phyloP scores from a whole-genome alignment of 2,888 invertebrate genomes.

The Orchestes rusci region DNA sequence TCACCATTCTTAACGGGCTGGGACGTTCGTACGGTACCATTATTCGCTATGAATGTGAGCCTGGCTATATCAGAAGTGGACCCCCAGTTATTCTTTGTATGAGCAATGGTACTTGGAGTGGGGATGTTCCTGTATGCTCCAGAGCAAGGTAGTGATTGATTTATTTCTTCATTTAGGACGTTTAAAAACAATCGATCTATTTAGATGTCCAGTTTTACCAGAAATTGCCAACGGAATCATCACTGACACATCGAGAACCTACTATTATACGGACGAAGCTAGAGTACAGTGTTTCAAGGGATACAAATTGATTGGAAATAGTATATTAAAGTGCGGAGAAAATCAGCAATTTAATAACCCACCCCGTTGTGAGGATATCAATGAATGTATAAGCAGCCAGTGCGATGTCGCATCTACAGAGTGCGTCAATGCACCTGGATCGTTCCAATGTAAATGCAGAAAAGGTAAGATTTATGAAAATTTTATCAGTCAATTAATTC shows the following conservation, averaged over 20 bases:
- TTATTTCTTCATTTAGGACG: no score
- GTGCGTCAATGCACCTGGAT: constrained; percentile 81
- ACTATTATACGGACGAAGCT: constrained; percentile 84
- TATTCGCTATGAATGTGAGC: constrained; percentile 85
- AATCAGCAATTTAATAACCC: constrained; percentile 75
- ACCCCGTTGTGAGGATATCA: constrained; percentile 86
- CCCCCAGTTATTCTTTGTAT: constrained; percentile 88
- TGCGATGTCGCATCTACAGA: constrained; percentile 87
- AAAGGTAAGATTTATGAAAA: constrained; percentile 41
- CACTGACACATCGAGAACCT: constrained; percentile 67
- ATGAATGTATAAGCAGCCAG: constrained; percentile 82
- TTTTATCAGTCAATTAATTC: background rate
- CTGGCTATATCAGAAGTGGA: constrained; percentile 81
- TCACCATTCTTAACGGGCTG: constrained; percentile 80
- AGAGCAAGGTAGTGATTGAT: constrained; percentile 43
- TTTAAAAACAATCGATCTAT: constrained; percentile 11
- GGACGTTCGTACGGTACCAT: constrained; percentile 92
- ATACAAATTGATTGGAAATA: constrained; percentile 70
- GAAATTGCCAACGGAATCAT: constrained; percentile 82
- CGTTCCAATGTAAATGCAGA: constrained; percentile 83
- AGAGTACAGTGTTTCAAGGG: constrained; percentile 83
- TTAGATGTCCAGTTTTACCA: constrained; percentile 66
- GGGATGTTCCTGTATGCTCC: constrained; percentile 79
- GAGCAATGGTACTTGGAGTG: constrained; percentile 95
- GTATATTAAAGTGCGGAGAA: constrained; percentile 78